Base-by-base conservation (phyloP, 2,888 invertebrate genomes). In the Folsomia manolachei region DNA sequence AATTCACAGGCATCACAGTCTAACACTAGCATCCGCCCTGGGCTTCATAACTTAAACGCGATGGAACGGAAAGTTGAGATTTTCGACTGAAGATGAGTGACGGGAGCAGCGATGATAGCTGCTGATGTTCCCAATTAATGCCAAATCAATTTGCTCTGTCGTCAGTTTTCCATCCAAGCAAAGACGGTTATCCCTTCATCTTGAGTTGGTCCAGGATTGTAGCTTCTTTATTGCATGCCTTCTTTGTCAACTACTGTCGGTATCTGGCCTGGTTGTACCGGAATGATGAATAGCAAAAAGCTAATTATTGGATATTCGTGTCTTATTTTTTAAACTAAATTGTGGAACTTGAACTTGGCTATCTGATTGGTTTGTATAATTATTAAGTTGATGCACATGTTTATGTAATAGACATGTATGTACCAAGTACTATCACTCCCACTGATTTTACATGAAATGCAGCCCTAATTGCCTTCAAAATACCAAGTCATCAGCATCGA, bases 261-360 rank as follows among this genome's bases (percentile, higher is more conserved):
- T n/a, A n/a, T n/a, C n/a, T n/a, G n/a, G n/a, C n/a, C n/a, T n/a
- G n/a, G n/a, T n/a, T n/a, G n/a, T n/a, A n/a, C n/a, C n/a, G n/a
- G n/a, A n/a, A n/a, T 39, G 39, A 39, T 39, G 39, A 39, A 14
- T 14, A 14, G 39, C 25, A 64, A 18, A 19, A 2, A 64, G 64
- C 64, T 27, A 64, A 64, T 64, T 64, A 64, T 64, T 27, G n/a
- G 18, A 64, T 27, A n/a, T 64, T 27, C 64, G 27, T 64, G 64
- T 64, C 27, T 7, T 9, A 14, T n/a, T 19, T 64, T 2, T 64
- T 27, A n/a, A n/a, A n/a, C n/a, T n/a, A n/a, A n/a, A n/a, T n/a
- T n/a, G n/a, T n/a, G n/a, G n/a, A n/a, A n/a, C n/a, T n/a, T n/a
- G n/a, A 39, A 39, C 39, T 14, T 9, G 14, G 39, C 39, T 39